Percentiles rank a stretch among this genome's conserved stretches.
phyloP scores from a whole-genome alignment of 2,888 invertebrate genomes.

The Acleris literana region DNA sequence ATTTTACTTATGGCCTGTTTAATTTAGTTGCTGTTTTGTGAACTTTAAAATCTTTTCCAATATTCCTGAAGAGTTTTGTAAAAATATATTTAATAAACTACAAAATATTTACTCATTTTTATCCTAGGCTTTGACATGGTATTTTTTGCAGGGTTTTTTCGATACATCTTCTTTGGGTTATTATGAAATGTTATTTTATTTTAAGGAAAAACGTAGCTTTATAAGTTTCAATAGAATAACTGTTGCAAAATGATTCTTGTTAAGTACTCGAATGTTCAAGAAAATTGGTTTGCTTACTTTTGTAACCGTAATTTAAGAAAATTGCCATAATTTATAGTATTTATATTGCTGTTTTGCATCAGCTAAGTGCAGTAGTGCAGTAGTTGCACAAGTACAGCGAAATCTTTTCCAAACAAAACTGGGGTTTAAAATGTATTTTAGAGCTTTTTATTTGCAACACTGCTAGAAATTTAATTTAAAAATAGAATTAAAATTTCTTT shows the following conservation, averaged over 20 bases:
- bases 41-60: no score
- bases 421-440: constrained; percentile 2
- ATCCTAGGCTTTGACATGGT: neutral
- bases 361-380: neutral
- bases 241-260: constrained; percentile 2
- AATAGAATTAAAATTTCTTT: no score
- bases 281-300: neutral
- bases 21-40: no score
- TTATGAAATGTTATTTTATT: no score
- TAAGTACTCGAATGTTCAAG: neutral
- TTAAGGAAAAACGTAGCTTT: no score
- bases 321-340: constrained; percentile 23
- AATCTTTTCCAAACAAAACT: constrained; percentile 1
- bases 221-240: neutral
- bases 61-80: no score
- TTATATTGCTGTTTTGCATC: neutral
- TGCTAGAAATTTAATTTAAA: no score
- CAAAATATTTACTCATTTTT: no score
- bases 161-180: no score
- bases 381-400: constrained; percentile 6
- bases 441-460: constrained; percentile 3
- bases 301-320: constrained; percentile 13
- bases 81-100: no score
- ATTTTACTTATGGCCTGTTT: no score
- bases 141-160: no score